Percentiles rank a stretch among this genome's conserved stretches.
Evolutionary conservation across 1,140 invertebrate genomes (phyloP).

Genomic region (Bombus sibiricus): DNA sequence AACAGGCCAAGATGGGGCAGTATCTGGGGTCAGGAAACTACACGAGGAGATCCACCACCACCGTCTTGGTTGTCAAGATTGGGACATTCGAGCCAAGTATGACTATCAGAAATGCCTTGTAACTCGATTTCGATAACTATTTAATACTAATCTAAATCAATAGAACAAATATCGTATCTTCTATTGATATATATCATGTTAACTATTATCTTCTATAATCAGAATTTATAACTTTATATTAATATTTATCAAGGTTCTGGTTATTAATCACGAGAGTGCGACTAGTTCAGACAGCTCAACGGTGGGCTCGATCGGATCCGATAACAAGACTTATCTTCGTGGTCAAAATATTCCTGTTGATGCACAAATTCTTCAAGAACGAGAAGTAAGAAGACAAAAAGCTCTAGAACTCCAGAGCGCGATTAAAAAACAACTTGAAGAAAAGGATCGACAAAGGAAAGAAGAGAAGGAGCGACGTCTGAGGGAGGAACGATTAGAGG

Average conservation of each 20-base stretch:
- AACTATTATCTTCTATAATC: too few relatives aligned
- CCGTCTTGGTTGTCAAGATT: slow-evolving; percentile 85
- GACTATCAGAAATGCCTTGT: background rate
- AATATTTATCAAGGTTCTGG: slow-evolving; percentile 70
- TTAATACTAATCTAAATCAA: background rate
- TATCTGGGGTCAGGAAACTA: slow-evolving; percentile 85
- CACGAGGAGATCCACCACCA: slow-evolving; percentile 76
- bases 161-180: background rate
- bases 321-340: slow-evolving; percentile 85
- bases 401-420: slow-evolving; percentile 88
- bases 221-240: background rate
- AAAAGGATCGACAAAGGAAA: slow-evolving; percentile 85
- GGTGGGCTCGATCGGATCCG: slow-evolving; percentile 73
- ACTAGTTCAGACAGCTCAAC: slow-evolving; percentile 78
- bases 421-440: slow-evolving; percentile 88
- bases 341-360: slow-evolving; percentile 90
- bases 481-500: slow-evolving; percentile 87
- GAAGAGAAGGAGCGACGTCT: slow-evolving; percentile 86
- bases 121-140: background rate
- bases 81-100: slow-evolving; percentile 77
- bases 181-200: background rate
- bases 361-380: slow-evolving; percentile 86
- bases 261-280: slow-evolving; percentile 79
- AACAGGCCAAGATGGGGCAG: slow-evolving; percentile 87
- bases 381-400: slow-evolving; percentile 87